Evolutionary conservation across 23 tunicate species (phyloP).

Genomic region (Botrylloides violaceus): DNA sequence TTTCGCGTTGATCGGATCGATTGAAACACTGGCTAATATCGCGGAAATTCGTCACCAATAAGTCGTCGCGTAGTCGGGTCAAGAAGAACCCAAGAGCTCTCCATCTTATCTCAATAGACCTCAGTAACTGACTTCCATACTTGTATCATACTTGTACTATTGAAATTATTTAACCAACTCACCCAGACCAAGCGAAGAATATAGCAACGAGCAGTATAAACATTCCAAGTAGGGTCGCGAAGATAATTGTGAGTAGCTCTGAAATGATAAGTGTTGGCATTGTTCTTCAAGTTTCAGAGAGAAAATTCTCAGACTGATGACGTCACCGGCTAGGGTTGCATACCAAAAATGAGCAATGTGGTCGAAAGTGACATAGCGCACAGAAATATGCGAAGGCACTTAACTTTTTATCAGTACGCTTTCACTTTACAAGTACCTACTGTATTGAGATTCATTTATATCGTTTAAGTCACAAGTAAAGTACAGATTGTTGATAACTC

Average conservation of each 20-base stretch:
- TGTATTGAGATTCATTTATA: neutral
- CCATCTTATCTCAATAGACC: no score
- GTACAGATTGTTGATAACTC: neutral
- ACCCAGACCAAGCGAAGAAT: slow-evolving; percentile 25
- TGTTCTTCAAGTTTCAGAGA: no score
- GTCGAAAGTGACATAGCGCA: neutral
- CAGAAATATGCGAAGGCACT: slow-evolving; percentile 1
- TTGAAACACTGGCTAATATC: no score
- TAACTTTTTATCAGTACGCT: neutral
- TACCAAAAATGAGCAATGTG: neutral
- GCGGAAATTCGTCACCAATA: no score
- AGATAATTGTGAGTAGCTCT: slow-evolving; percentile 16
- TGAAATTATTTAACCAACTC: no score
- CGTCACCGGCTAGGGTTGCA: neutral
- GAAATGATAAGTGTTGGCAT: slow-evolving; percentile 7
- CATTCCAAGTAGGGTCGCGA: slow-evolving; percentile 9
- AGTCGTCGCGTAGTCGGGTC: no score
- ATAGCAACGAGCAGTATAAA: neutral
- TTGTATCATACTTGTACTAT: no score
- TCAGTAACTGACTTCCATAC: no score
- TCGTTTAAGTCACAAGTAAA: neutral
- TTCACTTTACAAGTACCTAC: neutral
- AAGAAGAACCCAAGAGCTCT: no score
- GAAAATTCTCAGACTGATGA: neutral
- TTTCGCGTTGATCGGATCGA: no score